These are phyloP conservation scores for Orius insidiosus DNA, from an alignment of 1,140 invertebrate species.

Conservation along the genomic window DNA sequence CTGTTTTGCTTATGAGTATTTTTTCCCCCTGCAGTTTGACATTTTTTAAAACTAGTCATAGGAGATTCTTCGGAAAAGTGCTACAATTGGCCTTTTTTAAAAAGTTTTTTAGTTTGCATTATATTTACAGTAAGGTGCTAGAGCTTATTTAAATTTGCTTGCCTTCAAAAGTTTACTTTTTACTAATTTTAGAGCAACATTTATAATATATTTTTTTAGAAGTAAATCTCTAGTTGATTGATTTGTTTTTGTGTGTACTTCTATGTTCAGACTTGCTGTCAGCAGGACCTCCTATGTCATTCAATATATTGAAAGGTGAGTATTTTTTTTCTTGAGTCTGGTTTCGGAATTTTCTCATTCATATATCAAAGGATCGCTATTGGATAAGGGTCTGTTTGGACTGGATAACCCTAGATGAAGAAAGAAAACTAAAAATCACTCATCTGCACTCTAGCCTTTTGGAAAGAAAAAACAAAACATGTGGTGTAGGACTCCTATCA, in stretches of 20 bases:
- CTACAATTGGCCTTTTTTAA: too few species aligned
- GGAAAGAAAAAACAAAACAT: too few species aligned
- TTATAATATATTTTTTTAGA: slow-evolving; percentile 10
- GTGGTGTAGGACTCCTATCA: too few species aligned
- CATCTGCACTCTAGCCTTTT: too few species aligned
- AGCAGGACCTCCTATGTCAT: slow-evolving; percentile 49
- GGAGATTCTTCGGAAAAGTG: too few species aligned
- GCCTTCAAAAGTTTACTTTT: too few species aligned
- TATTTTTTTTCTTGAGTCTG: slow-evolving; percentile 5
- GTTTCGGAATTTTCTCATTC: slow-evolving; percentile 14
- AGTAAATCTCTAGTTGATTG: slow-evolving; percentile 11
- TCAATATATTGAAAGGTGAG: slow-evolving; percentile 62
- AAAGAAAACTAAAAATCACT: too few species aligned
- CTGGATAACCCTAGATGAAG: not conserved
- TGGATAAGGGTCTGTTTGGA: slow-evolving; percentile 8
- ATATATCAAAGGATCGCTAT: slow-evolving; percentile 3
- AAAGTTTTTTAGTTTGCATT: too few species aligned
- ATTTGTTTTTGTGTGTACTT: slow-evolving; percentile 41
- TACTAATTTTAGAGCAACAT: not conserved
- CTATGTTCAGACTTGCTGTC: slow-evolving; percentile 26
- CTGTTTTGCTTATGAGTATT: too few species aligned
- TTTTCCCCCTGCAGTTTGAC: too few species aligned
- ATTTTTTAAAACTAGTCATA: too few species aligned
- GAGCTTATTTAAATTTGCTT: not conserved
- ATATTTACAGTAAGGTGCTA: too few species aligned